Evolutionary conservation across 2,113 vertebrate genomes (phyloP).

Genomic region (Aphyosemion australe): DNA sequence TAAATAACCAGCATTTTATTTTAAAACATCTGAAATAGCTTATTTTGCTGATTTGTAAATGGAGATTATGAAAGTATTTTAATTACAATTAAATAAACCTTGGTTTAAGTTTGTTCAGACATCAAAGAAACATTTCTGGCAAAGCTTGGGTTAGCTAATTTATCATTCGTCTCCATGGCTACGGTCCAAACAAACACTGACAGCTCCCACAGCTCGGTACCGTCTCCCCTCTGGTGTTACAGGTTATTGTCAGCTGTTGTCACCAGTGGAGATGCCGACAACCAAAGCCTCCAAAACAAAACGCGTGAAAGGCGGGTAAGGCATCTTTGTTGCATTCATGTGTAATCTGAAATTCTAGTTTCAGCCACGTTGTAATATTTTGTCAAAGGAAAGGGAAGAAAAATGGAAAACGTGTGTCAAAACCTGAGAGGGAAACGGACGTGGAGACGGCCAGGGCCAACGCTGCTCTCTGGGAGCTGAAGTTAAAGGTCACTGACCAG

Average conservation of each 20-base stretch:
- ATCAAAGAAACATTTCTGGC: no score
- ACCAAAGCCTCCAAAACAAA: constrained; percentile 70
- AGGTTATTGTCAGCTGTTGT: background rate
- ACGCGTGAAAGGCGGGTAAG: constrained; percentile 71
- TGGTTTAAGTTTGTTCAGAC: no score
- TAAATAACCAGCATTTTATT: no score
- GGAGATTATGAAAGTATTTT: no score
- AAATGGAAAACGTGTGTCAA: constrained; percentile 64
- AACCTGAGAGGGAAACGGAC: constrained; percentile 70
- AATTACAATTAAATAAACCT: no score
- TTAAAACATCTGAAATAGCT: no score
- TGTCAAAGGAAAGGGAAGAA: constrained; percentile 73
- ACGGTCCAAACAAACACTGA: constrained; percentile 42
- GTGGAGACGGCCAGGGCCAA: constrained; percentile 79
- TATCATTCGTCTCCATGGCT: constrained; percentile 39
- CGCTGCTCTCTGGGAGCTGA: constrained; percentile 82
- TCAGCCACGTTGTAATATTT: background rate
- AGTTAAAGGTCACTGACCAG: constrained; percentile 76
- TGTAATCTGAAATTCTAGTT: background rate
- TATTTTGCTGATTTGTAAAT: no score
- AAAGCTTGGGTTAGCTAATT: background rate
- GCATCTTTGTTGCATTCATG: background rate
- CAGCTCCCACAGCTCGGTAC: background rate
- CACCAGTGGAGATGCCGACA: constrained; percentile 65
- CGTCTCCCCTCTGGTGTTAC: no score